Conservation (phyloP, 2,888 invertebrate species). For the Scaeva pyrastri region DNA sequence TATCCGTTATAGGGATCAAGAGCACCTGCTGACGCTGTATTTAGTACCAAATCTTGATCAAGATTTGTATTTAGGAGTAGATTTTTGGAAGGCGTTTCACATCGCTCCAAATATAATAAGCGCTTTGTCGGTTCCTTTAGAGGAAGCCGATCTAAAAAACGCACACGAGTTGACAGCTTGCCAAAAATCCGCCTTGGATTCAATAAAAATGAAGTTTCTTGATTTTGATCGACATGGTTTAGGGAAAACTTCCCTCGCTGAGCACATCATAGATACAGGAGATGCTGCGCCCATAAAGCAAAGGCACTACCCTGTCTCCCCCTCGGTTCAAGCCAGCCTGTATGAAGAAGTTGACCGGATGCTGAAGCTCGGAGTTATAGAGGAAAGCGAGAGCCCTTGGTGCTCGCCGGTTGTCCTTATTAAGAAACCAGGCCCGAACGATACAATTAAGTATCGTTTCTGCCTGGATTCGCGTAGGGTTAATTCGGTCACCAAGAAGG, state of each 20-base stretch:
- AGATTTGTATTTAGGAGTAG: slow-evolving; percentile 50
- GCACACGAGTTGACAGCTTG: slow-evolving; percentile 24
- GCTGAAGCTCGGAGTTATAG: too few species aligned
- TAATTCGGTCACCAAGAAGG: slow-evolving; percentile 4
- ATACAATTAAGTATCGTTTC: background rate
- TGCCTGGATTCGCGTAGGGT: slow-evolving; percentile 37
- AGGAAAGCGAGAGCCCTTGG: too few species aligned
- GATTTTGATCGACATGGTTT: slow-evolving; percentile 33
- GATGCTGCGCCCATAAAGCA: slow-evolving; percentile 44
- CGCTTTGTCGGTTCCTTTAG: background rate
- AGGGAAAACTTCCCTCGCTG: background rate
- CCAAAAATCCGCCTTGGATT: slow-evolving; percentile 9
- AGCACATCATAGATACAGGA: slow-evolving; percentile 61
- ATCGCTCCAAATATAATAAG: slow-evolving; percentile 32
- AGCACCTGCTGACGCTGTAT: background rate
- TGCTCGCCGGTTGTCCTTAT: too few species aligned
- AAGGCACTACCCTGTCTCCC: too few species aligned
- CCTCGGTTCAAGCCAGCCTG: too few species aligned
- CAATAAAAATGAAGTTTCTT: background rate
- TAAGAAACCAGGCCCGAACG: slow-evolving; percentile 74
- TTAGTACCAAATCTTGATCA: slow-evolving; percentile 46
- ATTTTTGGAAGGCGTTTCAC: slow-evolving; percentile 34
- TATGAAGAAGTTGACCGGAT: too few species aligned
- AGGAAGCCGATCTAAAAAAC: background rate
- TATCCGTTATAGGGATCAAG: background rate